Conservation (phyloP, 2,888 invertebrate genomes). For the Epinotia nisella region DNA sequence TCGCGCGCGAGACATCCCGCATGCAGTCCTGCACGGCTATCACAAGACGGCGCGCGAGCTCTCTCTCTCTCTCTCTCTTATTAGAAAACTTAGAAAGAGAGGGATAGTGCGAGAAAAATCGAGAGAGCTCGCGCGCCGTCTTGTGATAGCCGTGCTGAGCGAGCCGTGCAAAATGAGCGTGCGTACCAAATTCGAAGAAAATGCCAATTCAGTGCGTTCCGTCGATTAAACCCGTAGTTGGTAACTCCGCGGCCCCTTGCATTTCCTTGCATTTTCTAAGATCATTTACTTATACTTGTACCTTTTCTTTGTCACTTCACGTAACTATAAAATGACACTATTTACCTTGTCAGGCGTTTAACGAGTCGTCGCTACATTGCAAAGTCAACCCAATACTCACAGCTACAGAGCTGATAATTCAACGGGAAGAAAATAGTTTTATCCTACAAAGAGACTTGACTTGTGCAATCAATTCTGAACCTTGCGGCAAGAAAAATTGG, state of each 20-base stretch:
- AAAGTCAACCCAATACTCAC: neutral
- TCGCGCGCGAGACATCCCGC: too few relatives aligned
- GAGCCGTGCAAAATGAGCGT: too few relatives aligned
- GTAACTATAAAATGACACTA: neutral
- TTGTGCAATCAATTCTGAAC: neutral
- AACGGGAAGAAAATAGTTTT: neutral
- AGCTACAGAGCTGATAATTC: neutral
- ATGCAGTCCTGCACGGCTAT: too few relatives aligned
- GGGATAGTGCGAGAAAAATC: too few relatives aligned
- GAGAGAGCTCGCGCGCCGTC: too few relatives aligned
- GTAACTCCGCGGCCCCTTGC: neutral
- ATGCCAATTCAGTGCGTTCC: too few relatives aligned
- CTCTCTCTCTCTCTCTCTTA: too few relatives aligned
- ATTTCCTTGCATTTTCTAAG: neutral
- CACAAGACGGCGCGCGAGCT: too few relatives aligned
- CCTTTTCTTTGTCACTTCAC: constrained; percentile 1
- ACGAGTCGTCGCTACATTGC: neutral
- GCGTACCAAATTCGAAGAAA: too few relatives aligned
- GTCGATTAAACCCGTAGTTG: too few relatives aligned
- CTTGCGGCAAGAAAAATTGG: neutral
- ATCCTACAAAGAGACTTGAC: neutral
- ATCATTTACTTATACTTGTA: neutral
- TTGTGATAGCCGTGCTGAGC: too few relatives aligned
- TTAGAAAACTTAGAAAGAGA: too few relatives aligned
- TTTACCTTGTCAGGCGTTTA: constrained; percentile 28